phyloP scores from a whole-genome alignment of 2,113 vertebrate species.

The Poecilia latipinna region DNA sequence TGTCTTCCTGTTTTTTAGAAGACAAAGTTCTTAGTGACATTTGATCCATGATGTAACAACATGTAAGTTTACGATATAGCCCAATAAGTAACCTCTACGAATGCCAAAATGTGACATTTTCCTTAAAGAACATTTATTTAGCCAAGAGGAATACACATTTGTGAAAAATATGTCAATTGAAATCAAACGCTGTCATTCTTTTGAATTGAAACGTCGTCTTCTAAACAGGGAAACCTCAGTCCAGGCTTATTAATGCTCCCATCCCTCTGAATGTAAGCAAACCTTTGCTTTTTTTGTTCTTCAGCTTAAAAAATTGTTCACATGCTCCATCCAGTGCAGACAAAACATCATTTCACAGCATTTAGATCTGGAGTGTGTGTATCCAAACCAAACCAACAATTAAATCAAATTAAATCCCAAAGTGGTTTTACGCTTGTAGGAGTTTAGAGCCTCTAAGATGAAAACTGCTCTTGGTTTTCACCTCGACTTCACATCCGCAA shows the following conservation, averaged over 20 bases:
- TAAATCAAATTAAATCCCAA: neutral
- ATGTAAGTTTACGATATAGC: too few relatives aligned
- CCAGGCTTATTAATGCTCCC: conserved; percentile 86
- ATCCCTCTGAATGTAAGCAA: conserved; percentile 78
- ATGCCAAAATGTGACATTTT: neutral
- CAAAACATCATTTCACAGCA: neutral
- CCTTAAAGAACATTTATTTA: conserved; percentile 46
- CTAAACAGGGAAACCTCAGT: conserved; percentile 87
- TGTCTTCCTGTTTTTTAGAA: too few relatives aligned
- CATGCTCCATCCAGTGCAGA: neutral
- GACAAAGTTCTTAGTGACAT: too few relatives aligned
- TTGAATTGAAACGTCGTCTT: conserved; percentile 87
- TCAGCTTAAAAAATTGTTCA: neutral
- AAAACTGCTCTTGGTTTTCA: too few relatives aligned
- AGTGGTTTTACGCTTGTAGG: neutral
- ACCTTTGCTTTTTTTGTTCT: neutral
- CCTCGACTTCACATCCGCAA: too few relatives aligned
- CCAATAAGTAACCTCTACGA: too few relatives aligned
- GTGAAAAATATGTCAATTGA: neutral
- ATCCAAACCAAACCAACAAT: neutral
- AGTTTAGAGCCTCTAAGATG: neutral
- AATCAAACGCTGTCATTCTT: neutral
- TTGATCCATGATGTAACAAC: too few relatives aligned
- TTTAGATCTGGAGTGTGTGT: neutral
- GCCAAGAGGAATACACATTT: conserved; percentile 33